Evolutionary conservation across 1,140 invertebrate species (phyloP), one percentile per base, ranked within the genome.

Genomic region (Heliconius hermathena): DNA sequence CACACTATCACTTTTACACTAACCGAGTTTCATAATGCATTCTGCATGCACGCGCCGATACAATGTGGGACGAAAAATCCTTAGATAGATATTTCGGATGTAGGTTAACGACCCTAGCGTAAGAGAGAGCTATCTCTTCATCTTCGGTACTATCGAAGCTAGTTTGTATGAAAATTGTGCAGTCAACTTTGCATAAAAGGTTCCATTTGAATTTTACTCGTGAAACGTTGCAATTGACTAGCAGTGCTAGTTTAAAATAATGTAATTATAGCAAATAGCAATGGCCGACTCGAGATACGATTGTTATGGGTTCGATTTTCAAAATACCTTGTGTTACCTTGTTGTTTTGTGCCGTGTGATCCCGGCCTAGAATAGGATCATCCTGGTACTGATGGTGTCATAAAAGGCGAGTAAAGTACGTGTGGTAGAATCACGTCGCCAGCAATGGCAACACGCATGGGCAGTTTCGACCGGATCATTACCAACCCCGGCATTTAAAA

Each of bases 1-100:
- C 75, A 79, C 82, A 83, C 84, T 85, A 84, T 85, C 84, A 82
- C 85, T 85, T 85, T 84, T 85, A 77, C 79, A 78, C 76, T 73
- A 74, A 74, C 71, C 78, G 75, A 78, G 81, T 85, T 83, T 81
- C 76, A 79, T 83, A 79, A 79, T 79, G 73, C 73, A 75, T 57
- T 71, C 75, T n/a, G 72, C 81, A 81, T 82, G 81, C 83, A 78
- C 73, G 73, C 36, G 29, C 70, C 49, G 8, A 26, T 38, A 20
- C 54, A 72, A 72, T 77, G 76, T 33, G 76, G 49, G 29, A 26
- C 70, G 70, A 77, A 77, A 77, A 20, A 77, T 77, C 38, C 20
- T 11, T 22, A 13, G 36, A 76, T 71, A 76, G 66, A 76, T 76
- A 76, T 71, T 76, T 71, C 2, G 74, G 54, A 76, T 41, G 54